Base-by-base conservation (phyloP, 2,888 invertebrate species). In the Archips xylosteana region DNA sequence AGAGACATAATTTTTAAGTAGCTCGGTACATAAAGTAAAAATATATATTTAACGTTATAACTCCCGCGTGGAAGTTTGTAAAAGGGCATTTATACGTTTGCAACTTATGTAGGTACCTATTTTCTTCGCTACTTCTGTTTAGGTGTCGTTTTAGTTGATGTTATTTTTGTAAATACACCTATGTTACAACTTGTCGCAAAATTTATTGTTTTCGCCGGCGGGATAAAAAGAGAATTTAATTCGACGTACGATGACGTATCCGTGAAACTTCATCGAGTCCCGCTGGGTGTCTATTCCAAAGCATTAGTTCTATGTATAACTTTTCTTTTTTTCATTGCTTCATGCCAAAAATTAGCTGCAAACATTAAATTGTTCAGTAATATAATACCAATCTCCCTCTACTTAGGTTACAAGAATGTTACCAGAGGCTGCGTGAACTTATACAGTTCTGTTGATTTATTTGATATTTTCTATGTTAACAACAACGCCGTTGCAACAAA, bases 301-400 rank as follows among this genome's bases (percentile, higher is more conserved):
- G 92, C 89, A 89, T 89, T 85, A 80, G 82, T 89, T 91, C 85
- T 74, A 75, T 69, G 39, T 86, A 84, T 87, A 80, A 83, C 81
- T 81, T 82, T 84, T 85, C 78, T 88, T 87, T 83, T 54, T 87
- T 88, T 87, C 88, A 87, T 92, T 92, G 92, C 93, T 94, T 93
- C 87, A 94, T 92, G 92, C 94, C 94, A 94, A 94, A 94, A 93
- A 84, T 89, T 91, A 85, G 89, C 88, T 89, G 89, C 89, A 89
- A 87, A 89, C 85, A 85, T 83, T 87, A 82, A 89, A 87, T 86
- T 87, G 88, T 88, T 90, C 89, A 86, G 86, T 90, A 89, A 88
- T 86, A 84, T 89, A 87, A 87, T 89, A 88, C 85, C 87, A 88
- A 83, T 87, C 84, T 87, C 83, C 86, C 88, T 91, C 86, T 86